Conservation (phyloP, 2,113 vertebrate species). For the Carollia perspicillata region DNA sequence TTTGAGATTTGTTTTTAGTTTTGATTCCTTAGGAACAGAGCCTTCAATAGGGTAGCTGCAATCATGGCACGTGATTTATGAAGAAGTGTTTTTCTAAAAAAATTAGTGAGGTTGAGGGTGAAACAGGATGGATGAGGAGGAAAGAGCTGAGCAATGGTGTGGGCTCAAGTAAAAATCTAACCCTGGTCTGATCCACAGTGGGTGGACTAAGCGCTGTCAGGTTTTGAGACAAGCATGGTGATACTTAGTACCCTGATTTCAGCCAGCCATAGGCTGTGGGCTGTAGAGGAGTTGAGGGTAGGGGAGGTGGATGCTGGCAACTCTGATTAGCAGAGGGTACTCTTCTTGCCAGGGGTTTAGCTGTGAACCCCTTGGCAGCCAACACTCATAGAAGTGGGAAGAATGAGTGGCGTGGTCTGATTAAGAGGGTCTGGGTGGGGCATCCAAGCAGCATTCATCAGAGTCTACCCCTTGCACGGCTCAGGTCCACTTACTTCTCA, state of each 20-base stretch:
- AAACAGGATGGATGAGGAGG: neutral
- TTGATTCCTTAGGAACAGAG: neutral
- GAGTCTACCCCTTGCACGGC: neutral
- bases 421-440: neutral
- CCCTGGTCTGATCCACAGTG: neutral
- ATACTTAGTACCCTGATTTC: neutral
- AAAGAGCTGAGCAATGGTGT: neutral
- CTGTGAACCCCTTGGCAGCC: neutral
- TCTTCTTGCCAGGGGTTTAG: neutral
- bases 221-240: neutral
- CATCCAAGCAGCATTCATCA: neutral
- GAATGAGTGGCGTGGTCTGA: neutral
- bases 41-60: neutral
- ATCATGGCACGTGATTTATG: neutral
- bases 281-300: no score
- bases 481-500: neutral
- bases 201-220: neutral
- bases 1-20: neutral
- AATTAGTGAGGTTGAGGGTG: neutral
- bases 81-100: neutral
- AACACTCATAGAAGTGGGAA: neutral
- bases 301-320: accelerated
- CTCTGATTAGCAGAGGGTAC: neutral
- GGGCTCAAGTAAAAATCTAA: neutral
- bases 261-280: neutral